These are phyloP conservation scores for Serranochromis macrocephalus DNA, from an alignment of 2,113 vertebrate genomes.

Conservation along the genomic window DNA sequence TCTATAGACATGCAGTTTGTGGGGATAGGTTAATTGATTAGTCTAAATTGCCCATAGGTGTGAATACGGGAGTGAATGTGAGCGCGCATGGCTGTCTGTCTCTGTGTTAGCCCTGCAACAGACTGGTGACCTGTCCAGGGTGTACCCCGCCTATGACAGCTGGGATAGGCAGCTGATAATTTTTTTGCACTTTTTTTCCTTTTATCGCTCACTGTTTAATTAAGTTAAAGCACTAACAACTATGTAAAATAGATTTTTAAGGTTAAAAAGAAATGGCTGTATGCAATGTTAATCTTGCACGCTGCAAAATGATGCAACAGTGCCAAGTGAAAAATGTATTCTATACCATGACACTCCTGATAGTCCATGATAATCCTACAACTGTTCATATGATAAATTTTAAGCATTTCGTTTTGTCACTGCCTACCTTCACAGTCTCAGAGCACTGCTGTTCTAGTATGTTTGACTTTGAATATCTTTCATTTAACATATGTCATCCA, in stretches of 20 bases:
- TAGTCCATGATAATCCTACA: neutral
- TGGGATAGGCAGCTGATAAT: neutral
- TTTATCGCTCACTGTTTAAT: neutral
- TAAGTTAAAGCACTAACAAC: neutral
- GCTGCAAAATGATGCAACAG: neutral
- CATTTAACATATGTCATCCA: neutral
- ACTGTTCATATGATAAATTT: neutral
- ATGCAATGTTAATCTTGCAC: neutral
- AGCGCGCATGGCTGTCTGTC: neutral
- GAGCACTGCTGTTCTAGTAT: neutral
- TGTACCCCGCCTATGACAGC: neutral
- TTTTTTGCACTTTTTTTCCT: neutral
- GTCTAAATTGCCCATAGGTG: neutral
- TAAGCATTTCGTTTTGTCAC: neutral
- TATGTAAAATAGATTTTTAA: neutral
- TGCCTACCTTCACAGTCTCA: neutral
- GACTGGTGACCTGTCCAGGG: neutral
- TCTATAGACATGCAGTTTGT: neutral
- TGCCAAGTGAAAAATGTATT: neutral
- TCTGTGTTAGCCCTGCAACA: neutral
- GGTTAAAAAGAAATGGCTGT: neutral
- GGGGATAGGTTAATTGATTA: neutral
- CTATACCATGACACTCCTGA: neutral
- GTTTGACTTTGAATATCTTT: neutral
- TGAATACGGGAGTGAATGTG: neutral